Evolutionary conservation across 2,888 invertebrate species (phyloP).

Genomic region (Cantharis rufa): DNA sequence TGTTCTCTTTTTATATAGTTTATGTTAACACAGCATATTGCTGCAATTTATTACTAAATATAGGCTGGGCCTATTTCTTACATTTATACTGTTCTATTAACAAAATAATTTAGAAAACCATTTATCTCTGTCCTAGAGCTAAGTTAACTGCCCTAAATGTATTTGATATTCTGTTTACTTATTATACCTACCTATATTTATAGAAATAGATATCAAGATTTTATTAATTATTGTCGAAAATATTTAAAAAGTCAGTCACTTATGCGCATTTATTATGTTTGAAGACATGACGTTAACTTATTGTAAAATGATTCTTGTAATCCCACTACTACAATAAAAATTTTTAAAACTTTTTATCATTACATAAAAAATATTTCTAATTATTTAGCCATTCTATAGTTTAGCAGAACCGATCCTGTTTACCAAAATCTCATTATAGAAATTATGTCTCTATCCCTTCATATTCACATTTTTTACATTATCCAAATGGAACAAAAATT

Average conservation of each 20-base stretch:
- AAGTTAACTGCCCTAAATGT: neutral
- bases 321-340: neutral
- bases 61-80: neutral
- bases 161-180: neutral
- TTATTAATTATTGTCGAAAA: neutral
- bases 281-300: neutral
- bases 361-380: neutral
- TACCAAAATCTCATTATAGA: too few species aligned
- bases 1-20: conserved; percentile 37
- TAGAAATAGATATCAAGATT: neutral
- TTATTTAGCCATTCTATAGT: neutral
- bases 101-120: neutral
- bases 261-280: neutral
- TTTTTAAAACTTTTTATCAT: neutral
- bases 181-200: neutral
- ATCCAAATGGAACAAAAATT: too few species aligned
- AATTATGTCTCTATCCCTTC: too few species aligned
- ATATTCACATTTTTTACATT: too few species aligned
- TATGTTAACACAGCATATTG: conserved; percentile 21
- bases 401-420: neutral
- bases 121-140: neutral
- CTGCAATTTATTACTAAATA: conserved; percentile 7
- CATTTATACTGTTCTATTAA: neutral
- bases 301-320: neutral
- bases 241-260: neutral